These are phyloP conservation scores for Ctenopoma kingsleyae DNA, from an alignment of 2,797 vertebrate genomes.

Conservation along the genomic window DNA sequence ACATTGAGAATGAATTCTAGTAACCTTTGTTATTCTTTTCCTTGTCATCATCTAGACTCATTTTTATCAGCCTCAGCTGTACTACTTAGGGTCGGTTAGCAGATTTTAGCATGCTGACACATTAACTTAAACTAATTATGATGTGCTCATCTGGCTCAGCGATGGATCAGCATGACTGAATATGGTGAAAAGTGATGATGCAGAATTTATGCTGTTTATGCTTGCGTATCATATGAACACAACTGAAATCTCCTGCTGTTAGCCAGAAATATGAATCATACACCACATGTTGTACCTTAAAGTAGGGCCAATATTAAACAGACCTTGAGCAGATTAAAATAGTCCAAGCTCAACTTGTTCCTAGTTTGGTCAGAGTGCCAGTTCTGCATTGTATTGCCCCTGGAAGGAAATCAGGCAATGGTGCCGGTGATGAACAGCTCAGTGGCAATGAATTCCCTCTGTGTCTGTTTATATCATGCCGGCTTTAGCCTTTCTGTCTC, in stretches of 20 bases:
- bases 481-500: conserved; percentile 23
- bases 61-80: neutral
- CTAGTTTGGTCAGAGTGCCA: conserved; percentile 70
- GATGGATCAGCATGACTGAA: conserved; percentile 32
- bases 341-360: conserved; percentile 37
- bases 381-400: conserved; percentile 51
- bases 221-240: conserved; percentile 30
- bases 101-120: neutral
- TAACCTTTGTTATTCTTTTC: neutral
- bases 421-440: conserved; percentile 36
- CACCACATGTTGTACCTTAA: conserved; percentile 32
- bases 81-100: neutral
- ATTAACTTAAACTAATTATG: conserved; percentile 1
- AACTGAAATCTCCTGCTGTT: conserved; percentile 28
- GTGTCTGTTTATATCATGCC: conserved; percentile 60
- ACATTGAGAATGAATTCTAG: neutral
- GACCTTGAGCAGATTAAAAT: conserved; percentile 44
- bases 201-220: conserved; percentile 52
- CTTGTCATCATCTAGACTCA: neutral
- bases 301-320: conserved; percentile 35
- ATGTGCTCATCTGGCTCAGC: conserved; percentile 17
- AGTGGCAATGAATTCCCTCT: conserved; percentile 48
- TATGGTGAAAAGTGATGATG: conserved; percentile 36
- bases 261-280: conserved; percentile 33
- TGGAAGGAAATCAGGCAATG: conserved; percentile 67